Evolutionary conservation across 2,888 invertebrate species (phyloP).

Genomic region (Xylophagus ater): DNA sequence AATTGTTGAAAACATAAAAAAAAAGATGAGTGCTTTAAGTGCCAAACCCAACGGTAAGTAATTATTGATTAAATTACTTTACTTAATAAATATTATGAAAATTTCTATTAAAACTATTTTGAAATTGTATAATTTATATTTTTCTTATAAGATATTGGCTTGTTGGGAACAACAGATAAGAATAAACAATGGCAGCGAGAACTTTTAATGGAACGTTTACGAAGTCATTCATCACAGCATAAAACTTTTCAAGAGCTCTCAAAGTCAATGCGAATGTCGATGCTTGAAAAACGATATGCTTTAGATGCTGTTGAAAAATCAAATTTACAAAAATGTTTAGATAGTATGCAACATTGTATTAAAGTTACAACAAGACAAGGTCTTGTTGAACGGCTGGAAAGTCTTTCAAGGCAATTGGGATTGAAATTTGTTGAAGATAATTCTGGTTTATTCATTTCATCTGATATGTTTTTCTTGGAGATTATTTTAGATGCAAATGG

Average conservation of each 20-base stretch:
- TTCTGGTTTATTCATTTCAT: slow-evolving; percentile 78
- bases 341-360: slow-evolving; percentile 85
- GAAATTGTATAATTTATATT: no score
- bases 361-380: slow-evolving; percentile 86
- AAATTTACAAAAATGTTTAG: slow-evolving; percentile 81
- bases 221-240: slow-evolving; percentile 70
- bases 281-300: slow-evolving; percentile 81
- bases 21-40: slow-evolving; percentile 9
- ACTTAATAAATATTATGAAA: no score
- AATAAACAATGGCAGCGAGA: slow-evolving; percentile 70
- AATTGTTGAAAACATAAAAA: no score
- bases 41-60: slow-evolving; percentile 7
- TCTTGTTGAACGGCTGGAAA: slow-evolving; percentile 83
- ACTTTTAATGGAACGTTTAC: slow-evolving; percentile 81
- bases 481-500: slow-evolving; percentile 76
- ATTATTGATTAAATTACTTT: no score
- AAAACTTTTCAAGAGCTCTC: slow-evolving; percentile 77
- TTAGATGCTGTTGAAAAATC: slow-evolving; percentile 75
- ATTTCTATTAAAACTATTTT: no score
- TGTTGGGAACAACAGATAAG: slow-evolving; percentile 41
- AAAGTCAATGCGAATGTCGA: slow-evolving; percentile 75
- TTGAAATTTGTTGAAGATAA: slow-evolving; percentile 79
- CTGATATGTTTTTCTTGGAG: slow-evolving; percentile 94
- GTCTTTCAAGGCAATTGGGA: slow-evolving; percentile 81
- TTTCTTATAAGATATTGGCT: no score